These are phyloP conservation scores for Latrodectus hesperus DNA, from an alignment of 2,888 invertebrate species.

Conservation along the genomic window DNA sequence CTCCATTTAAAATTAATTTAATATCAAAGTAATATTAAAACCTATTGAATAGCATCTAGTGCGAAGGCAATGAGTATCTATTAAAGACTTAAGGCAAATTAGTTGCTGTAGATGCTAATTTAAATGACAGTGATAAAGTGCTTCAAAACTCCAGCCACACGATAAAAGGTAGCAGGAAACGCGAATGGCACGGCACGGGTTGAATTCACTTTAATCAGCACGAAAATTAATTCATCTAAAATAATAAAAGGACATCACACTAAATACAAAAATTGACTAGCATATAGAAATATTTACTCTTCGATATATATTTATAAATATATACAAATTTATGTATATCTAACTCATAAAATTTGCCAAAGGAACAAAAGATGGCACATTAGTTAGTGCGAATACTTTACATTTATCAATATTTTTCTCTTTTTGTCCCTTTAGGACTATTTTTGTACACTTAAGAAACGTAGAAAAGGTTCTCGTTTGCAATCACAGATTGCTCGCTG, in stretches of 20 bases:
- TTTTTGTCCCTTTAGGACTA: background rate
- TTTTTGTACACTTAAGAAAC: background rate
- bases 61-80: background rate
- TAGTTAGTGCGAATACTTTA: conserved; percentile 15
- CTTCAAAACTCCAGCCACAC: background rate
- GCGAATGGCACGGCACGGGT: conserved; percentile 48
- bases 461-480: background rate
- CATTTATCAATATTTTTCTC: no score
- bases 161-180: background rate
- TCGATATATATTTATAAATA: conserved; percentile 41
- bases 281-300: conserved; percentile 13
- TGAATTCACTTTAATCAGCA: conserved; percentile 55
- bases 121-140: background rate
- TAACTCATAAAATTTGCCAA: conserved; percentile 2
- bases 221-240: background rate
- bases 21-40: background rate
- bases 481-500: background rate
- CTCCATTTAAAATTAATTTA: no score
- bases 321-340: conserved; percentile 8
- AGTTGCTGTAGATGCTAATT: conserved; percentile 38
- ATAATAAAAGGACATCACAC: conserved; percentile 32
- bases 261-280: conserved; percentile 60
- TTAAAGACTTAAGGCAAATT: background rate
- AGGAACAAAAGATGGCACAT: conserved; percentile 42
- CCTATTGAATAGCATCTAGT: background rate